phyloP scores from a whole-genome alignment of 2,888 invertebrate species.

The Drosophila pegasa region DNA sequence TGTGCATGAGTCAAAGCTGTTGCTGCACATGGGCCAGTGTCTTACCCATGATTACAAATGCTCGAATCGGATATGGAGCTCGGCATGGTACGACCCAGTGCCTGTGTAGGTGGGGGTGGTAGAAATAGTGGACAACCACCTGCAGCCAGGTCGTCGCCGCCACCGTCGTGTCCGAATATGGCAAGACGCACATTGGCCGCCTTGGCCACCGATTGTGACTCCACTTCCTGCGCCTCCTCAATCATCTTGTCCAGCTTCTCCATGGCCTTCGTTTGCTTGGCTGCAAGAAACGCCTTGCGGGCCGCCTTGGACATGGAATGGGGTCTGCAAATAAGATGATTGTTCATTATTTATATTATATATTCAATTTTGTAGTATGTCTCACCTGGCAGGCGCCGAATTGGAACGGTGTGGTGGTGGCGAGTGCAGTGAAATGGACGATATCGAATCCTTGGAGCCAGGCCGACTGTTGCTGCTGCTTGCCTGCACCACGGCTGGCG shows the following conservation, averaged over 20 bases:
- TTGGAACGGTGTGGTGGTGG: conserved; percentile 75
- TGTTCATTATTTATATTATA: background rate
- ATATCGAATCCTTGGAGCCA: conserved; percentile 66
- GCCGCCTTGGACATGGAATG: conserved; percentile 81
- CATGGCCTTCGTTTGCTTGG: conserved; percentile 84
- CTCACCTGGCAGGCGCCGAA: conserved; percentile 73
- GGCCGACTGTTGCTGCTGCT: conserved; percentile 59
- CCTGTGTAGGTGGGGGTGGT: conserved; percentile 72
- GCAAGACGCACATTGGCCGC: conserved; percentile 73
- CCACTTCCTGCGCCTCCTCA: conserved; percentile 84
- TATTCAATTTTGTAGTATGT: too few species aligned
- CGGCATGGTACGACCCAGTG: conserved; percentile 62
- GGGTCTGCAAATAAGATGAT: conserved; percentile 32
- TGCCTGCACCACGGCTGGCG: conserved; percentile 43
- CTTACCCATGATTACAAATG: conserved; percentile 83
- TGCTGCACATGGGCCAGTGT: background rate
- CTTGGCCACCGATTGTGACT: conserved; percentile 79
- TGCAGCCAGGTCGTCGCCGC: conserved; percentile 43
- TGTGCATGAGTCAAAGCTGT: background rate
- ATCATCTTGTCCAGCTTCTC: conserved; percentile 85
- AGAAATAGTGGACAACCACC: conserved; percentile 80
- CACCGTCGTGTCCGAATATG: conserved; percentile 65
- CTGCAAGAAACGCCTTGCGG: conserved; percentile 82
- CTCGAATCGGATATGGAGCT: conserved; percentile 83
- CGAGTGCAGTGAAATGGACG: conserved; percentile 73